Base-by-base conservation (phyloP, 1,140 invertebrate species). In the Drosophila repleta region DNA sequence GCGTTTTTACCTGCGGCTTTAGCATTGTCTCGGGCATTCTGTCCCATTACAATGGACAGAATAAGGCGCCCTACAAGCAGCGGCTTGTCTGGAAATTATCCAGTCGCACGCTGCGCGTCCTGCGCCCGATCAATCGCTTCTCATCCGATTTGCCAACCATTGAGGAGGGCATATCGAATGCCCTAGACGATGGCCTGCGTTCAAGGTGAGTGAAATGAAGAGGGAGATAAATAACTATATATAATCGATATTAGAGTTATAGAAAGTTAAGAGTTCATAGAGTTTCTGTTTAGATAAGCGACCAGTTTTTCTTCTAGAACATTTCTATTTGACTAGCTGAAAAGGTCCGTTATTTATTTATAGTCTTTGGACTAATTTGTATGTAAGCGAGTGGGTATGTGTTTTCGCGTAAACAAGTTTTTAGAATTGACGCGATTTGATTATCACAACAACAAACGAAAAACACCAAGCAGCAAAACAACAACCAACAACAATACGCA, bases 41-140 rank as follows among this genome's bases (percentile, higher is more conserved):
- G 64, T 93, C 93, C 45, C 94, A 94, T 48, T 96, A 96, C 90
- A 95, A 96, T 87, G 94, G 94, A 35, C 94, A 96, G 85, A 93
- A 93, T 43, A 94, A 95, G 82, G 94, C 94, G 69, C 94, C 95
- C 15, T 94, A 96, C 76, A 93, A 95, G 21, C 96, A 96, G 92
- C 94, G 95, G 45, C 93, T 96, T 49, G 94, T 96, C 60, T 96
- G 96, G 96, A 92, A 93, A 81, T 91, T 95, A 32, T 94, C 94
- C 58, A 94, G 94, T 57, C 91, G 94, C 60, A 95, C 95, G 48
- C 93, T 95, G 52, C 92, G 95, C 79, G 93, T 95, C 69, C 92
- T 96, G 66, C 94, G 95, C 56, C 95, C 96, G 2, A 96, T 95
- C 55, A 95, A 96, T 87, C 95, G 94, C 73, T 94, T 96, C 56